Percentiles rank a stretch among this genome's conserved stretches.
Evolutionary conservation across 2,113 vertebrate species (phyloP).

Genomic region (Saccopteryx leptura): DNA sequence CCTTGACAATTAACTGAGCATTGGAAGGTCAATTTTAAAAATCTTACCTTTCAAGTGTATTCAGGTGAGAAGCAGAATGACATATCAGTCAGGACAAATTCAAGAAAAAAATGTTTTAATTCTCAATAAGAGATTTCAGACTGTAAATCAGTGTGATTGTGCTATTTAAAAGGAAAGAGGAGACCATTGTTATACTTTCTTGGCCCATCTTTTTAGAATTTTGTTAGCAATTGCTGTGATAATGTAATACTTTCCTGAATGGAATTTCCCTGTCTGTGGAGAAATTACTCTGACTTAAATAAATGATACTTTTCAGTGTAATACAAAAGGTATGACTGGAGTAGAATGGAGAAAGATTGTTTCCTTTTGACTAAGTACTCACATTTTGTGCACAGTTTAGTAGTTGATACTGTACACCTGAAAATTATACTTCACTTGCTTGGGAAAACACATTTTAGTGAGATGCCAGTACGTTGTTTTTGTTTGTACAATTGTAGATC

Average conservation of each 20-base stretch:
- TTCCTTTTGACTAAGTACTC: constrained; percentile 61
- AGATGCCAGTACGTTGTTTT: constrained; percentile 62
- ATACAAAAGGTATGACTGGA: neutral
- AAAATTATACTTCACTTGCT: constrained; percentile 66
- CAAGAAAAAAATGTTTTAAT: constrained; percentile 60
- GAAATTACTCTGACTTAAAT: constrained; percentile 65
- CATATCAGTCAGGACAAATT: constrained; percentile 85
- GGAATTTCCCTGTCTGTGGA: constrained; percentile 67
- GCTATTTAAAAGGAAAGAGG: constrained; percentile 12
- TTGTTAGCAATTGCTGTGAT: constrained; percentile 50
- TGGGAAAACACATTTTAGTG: constrained; percentile 69
- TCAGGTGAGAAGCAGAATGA: constrained; percentile 84
- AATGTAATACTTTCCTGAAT: constrained; percentile 74
- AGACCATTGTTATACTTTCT: neutral
- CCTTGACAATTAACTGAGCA: constrained; percentile 81
- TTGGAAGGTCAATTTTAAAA: constrained; percentile 76
- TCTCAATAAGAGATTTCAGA: constrained; percentile 10
- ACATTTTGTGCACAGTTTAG: constrained; percentile 53
- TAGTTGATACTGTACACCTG: constrained; percentile 21
- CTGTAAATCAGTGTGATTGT: constrained; percentile 42
- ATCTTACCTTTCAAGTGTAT: constrained; percentile 62
- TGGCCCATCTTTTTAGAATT: constrained; percentile 40
- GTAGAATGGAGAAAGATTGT: constrained; percentile 26
- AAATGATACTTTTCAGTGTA: constrained; percentile 46
- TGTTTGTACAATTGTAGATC: constrained; percentile 55